A percentile compares a stretch with the other conserved stretches of the same genome.
These are phyloP conservation scores for Lethenteron reissneri DNA, from an alignment of 2,113 vertebrate species.

Conservation along the genomic window DNA sequence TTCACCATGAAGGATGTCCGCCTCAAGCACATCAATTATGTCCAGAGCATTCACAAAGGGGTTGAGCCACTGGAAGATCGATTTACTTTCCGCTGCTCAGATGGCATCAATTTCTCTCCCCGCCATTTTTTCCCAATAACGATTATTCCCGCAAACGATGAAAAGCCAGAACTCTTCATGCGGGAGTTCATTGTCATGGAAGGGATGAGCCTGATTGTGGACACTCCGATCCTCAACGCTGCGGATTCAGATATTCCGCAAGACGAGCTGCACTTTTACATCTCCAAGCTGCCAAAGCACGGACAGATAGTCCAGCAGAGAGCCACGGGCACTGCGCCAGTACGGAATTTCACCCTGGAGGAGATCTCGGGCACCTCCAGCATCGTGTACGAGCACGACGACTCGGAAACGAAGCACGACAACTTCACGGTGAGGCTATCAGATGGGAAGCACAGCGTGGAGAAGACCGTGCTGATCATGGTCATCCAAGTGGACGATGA, in stretches of 20 bases:
- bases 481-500: slow-evolving; percentile 77
- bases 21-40: slow-evolving; percentile 58
- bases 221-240: slow-evolving; percentile 61
- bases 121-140: slow-evolving; percentile 54
- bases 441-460: slow-evolving; percentile 45
- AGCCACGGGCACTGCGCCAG: slow-evolving; percentile 39
- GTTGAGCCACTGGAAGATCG: slow-evolving; percentile 74
- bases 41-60: slow-evolving; percentile 73
- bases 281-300: slow-evolving; percentile 41
- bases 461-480: slow-evolving; percentile 42
- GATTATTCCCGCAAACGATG: slow-evolving; percentile 57
- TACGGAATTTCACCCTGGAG: slow-evolving; percentile 55
- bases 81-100: slow-evolving; percentile 70
- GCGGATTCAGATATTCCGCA: slow-evolving; percentile 51
- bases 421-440: slow-evolving; percentile 52
- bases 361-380: slow-evolving; percentile 65
- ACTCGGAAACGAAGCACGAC: slow-evolving; percentile 64
- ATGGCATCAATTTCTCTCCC: slow-evolving; percentile 74
- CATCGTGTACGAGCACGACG: slow-evolving; percentile 76
- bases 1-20: slow-evolving; percentile 68
- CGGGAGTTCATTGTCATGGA: slow-evolving; percentile 89
- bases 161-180: slow-evolving; percentile 63
- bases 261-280: slow-evolving; percentile 43
- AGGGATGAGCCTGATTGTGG: slow-evolving; percentile 73
- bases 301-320: slow-evolving; percentile 64